Evolutionary conservation across 2,113 vertebrate genomes (phyloP), one percentile per base, ranked within the genome.

Genomic region (Anser brachyrhynchus): DNA sequence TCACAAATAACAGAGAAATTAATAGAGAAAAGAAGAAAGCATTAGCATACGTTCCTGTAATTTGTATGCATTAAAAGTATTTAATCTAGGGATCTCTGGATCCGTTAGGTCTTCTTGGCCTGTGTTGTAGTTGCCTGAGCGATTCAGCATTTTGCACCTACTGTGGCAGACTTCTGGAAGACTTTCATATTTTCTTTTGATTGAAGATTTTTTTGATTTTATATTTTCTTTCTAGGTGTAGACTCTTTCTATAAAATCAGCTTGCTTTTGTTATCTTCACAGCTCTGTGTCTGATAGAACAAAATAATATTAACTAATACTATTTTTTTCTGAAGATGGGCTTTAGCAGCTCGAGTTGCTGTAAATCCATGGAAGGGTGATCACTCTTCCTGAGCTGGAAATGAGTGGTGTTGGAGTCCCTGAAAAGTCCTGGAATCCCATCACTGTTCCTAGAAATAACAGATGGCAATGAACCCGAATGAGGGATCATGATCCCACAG

Each of bases 401-500:
- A 22, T 21, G 10, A 84, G 29, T 9, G 5, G 11, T 62, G 5
- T 8, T 66, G 37, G 78, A 93, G 69, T 43, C 26, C 58, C 61
- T 43, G 61, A 54, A 44, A 66, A 86, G 37, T 66, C 46, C 39
- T 79, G 54, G 33, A 25, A 25, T 79, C 44, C n/a, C 65, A 13
- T 17, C 2, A 1, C 37, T 59, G 54, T 54, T 92, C 70, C 54
- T 62, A 79, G 78, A 37, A 57, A 51, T 14, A 69, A 2, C 31
- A 58, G n/a, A 31, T 65, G 1, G 0, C 39, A 81, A 1, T 4
- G 13, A 55, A 64, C 31, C 64, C 65, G 65, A 59, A 39, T 1
- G 1, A 7, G 15, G 71, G 31, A 4, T 31, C 1, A 0, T n/a
- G 49, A 62, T 31, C 49, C 67, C 29, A 0, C 0, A 1, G 29